phyloP scores from a whole-genome alignment of 2,888 invertebrate genomes.

The Phorcus lineatus region DNA sequence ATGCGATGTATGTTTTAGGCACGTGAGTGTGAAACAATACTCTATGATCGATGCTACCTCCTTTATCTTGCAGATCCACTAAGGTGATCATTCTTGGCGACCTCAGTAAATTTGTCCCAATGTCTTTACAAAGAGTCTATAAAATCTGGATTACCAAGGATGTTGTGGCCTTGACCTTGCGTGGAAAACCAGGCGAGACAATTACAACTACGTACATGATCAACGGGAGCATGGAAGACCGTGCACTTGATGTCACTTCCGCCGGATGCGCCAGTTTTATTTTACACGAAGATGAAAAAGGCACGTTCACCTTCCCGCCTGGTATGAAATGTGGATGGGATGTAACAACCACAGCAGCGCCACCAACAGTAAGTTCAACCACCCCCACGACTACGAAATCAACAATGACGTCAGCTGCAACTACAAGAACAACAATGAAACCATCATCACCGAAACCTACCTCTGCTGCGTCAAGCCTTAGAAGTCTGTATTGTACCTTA shows the following conservation, averaged over 20 bases:
- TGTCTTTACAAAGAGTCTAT: constrained; percentile 45
- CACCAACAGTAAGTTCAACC: not conserved
- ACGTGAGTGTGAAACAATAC: not conserved
- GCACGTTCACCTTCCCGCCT: not conserved
- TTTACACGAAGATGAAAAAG: not conserved
- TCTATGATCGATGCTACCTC: not conserved
- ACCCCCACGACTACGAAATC: not conserved
- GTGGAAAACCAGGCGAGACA: constrained; percentile 34
- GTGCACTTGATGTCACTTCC: not conserved
- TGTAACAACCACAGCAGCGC: not conserved
- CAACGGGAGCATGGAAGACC: constrained; percentile 20
- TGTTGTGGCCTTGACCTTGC: constrained; percentile 35
- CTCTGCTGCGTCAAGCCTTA: too few species aligned
- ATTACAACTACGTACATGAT: constrained; percentile 31
- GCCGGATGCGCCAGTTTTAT: not conserved
- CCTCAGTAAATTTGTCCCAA: constrained; percentile 48
- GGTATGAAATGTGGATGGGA: not conserved
- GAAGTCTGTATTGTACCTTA: too few species aligned
- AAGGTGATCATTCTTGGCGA: constrained; percentile 46
- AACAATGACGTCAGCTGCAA: not conserved
- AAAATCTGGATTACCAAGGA: constrained; percentile 25
- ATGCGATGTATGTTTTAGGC: not conserved
- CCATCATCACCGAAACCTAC: not conserved
- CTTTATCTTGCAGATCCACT: constrained; percentile 24
- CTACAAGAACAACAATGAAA: not conserved